Base-by-base conservation (phyloP, 2,797 vertebrate genomes). In the Distichodus sexfasciatus region DNA sequence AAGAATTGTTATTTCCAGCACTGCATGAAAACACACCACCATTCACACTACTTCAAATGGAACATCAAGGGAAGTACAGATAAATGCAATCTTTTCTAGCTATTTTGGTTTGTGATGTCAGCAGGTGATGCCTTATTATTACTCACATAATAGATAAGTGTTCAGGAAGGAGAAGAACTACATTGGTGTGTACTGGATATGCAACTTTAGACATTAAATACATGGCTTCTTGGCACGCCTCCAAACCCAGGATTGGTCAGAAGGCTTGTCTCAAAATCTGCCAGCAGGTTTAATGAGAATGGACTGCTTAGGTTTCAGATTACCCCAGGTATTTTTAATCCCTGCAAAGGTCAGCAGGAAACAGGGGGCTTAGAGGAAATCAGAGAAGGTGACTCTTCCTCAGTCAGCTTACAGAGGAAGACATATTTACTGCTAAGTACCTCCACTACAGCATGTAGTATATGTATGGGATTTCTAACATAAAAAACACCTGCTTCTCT, bases 271-370 rank as follows among this genome's bases (percentile, higher is more conserved):
- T n/a, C n/a, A n/a, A n/a, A n/a, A n/a, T n/a, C n/a, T n/a, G 47
- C 47, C 44, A 46, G 38, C 60, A 15, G 65, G 50, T 79, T 67
- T 28, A 26, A 65, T 43, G 50, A 77, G 78, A 75, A 71, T 26
- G 44, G 46, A 50, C 46, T 59, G 63, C 55, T 54, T 47, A 53
- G 79, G 80, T 87, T 81, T 87, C 84, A 83, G 74, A 76, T 87
- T 84, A 80, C 79, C 73, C 50, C 33, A 61, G 67, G 82, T 85
- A 84, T 86, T 84, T 90, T 84, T 84, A 87, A 89, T 89, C 85
- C 80, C 15, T 29, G 44, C 60, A 89, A 90, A 89, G 88, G 86
- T 89, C 89, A 90, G 71, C 73, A 85, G 74, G 81, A 85, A 89
- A 88, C 81, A 87, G 83, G 81, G 81, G 85, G 78, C 81, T 85